Evolutionary conservation across 2,113 vertebrate genomes (phyloP).

Genomic region (Drymodes brunneopygia): DNA sequence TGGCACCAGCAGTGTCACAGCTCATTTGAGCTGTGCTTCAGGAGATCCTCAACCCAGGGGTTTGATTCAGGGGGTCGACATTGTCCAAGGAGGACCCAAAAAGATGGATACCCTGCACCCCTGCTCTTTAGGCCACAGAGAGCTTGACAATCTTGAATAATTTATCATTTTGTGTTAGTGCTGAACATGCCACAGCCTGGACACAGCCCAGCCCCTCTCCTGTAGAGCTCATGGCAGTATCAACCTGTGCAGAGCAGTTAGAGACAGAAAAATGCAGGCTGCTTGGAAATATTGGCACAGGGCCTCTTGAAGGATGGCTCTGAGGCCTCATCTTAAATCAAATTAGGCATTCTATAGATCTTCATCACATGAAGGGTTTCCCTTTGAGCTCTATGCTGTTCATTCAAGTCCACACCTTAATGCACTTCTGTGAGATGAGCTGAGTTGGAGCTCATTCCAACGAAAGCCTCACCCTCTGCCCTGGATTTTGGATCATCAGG

Average conservation of each 20-base stretch:
- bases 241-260: not conserved
- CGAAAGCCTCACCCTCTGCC: not conserved
- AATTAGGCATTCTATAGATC: not conserved
- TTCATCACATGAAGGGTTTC: not conserved
- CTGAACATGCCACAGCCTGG: not conserved
- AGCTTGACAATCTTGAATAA: not conserved
- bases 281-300: not conserved
- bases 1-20: not conserved
- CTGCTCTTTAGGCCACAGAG: not conserved
- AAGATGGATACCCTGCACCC: not conserved
- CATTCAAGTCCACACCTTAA: not conserved
- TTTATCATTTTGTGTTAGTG: not conserved
- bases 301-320: not conserved
- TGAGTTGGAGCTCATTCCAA: not conserved
- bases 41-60: not conserved
- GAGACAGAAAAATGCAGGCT: not conserved
- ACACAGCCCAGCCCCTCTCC: not conserved
- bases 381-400: not conserved
- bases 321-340: not conserved
- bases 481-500: not conserved
- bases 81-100: not conserved
- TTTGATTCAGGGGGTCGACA: not conserved
- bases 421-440: not conserved
- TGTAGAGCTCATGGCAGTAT: accelerated
- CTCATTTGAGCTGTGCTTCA: not conserved